phyloP scores from a whole-genome alignment of 2,888 invertebrate genomes.

The Limenitis arthemis region DNA sequence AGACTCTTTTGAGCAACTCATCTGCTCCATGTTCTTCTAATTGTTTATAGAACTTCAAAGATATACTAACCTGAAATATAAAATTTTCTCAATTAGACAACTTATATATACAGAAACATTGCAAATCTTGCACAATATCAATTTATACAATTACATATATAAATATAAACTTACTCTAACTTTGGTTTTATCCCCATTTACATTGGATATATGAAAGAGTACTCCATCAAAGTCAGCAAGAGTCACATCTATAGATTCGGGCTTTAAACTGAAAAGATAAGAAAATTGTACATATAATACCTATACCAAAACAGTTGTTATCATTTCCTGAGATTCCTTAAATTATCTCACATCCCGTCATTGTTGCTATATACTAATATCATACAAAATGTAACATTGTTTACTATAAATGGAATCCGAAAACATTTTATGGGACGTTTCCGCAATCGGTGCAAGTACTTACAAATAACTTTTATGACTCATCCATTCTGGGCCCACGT shows the following conservation, averaged over 20 bases:
- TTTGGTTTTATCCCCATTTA: constrained; percentile 96
- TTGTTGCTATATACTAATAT: constrained; percentile 20
- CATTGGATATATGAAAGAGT: constrained; percentile 97
- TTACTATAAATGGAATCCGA: constrained; percentile 50
- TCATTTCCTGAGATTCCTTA: constrained; percentile 34
- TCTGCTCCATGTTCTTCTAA: constrained; percentile 98
- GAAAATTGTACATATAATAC: constrained; percentile 4
- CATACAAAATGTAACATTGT: constrained; percentile 41
- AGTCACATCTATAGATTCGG: constrained; percentile 94
- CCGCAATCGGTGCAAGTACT: constrained; percentile 49
- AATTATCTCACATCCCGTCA: constrained; percentile 23
- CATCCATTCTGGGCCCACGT: constrained; percentile 64
- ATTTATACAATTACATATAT: background rate
- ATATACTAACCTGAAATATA: constrained; percentile 90
- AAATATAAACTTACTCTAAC: constrained; percentile 89
- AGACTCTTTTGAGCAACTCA: constrained; percentile 93
- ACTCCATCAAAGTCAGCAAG: constrained; percentile 99
- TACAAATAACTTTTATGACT: constrained; percentile 59
- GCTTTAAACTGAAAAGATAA: constrained; percentile 84
- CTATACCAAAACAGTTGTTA: constrained; percentile 23
- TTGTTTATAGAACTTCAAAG: constrained; percentile 98
- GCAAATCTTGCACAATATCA: too few relatives aligned
- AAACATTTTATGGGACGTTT: constrained; percentile 58
- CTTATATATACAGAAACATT: too few relatives aligned
- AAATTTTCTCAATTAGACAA: background rate